Percentiles rank a stretch among this genome's conserved stretches.
Evolutionary conservation across 2,113 vertebrate species (phyloP).

Genomic region (human (Homo sapiens)): GRCh38 chr2:55425001-55425500

Average conservation of each 20-base stretch:
- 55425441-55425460: neutral
- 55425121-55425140: neutral
- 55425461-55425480: slow-evolving; percentile 4
- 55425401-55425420: neutral
- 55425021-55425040: too few relatives aligned
- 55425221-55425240: neutral
- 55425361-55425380: neutral
- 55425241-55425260: neutral
- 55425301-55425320: slow-evolving; percentile 1
- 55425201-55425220: neutral
- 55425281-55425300: slow-evolving; percentile 29
- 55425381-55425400: neutral
- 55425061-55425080: too few relatives aligned
- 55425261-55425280: neutral
- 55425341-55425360: neutral
- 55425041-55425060: too few relatives aligned
- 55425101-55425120: too few relatives aligned
- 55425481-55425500: neutral
- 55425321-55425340: neutral
- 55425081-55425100: too few relatives aligned
- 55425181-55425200: slow-evolving; percentile 21
- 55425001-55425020: too few relatives aligned
- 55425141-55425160: neutral
- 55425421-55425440: neutral
- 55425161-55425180: slow-evolving; percentile 27